phyloP scores from a whole-genome alignment of 2,888 invertebrate species.

The Linyphia triangularis region DNA sequence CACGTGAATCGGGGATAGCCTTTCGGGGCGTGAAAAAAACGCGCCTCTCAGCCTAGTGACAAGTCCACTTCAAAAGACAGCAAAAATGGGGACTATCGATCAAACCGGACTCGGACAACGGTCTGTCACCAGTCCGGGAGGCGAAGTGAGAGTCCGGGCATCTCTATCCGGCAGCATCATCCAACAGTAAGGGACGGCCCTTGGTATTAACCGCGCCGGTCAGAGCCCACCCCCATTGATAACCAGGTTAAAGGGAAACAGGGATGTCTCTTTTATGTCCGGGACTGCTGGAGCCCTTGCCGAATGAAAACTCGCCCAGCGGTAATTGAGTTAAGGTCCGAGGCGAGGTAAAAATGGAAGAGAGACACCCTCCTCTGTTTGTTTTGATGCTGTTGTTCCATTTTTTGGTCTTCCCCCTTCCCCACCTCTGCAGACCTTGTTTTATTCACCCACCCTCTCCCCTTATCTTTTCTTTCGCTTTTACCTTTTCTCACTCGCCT shows the following conservation, averaged over 20 bases:
- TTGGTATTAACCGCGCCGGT: conserved; percentile 59
- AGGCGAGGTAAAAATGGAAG: conserved; percentile 73
- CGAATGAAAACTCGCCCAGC: conserved; percentile 74
- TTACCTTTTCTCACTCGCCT: conserved; percentile 37
- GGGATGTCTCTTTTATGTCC: conserved; percentile 51
- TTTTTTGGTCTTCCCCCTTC: neutral
- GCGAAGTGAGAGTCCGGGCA: conserved; percentile 18
- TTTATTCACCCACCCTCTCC: neutral
- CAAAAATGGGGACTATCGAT: neutral
- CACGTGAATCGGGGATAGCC: no score
- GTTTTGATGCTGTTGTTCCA: conserved; percentile 28
- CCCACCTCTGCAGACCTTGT: neutral
- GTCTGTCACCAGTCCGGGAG: neutral
- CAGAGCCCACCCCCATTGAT: conserved; percentile 63
- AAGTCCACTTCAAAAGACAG: neutral
- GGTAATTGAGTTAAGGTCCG: conserved; percentile 76
- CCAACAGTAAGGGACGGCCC: conserved; percentile 1
- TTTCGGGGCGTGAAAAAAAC: no score
- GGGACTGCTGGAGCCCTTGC: conserved; percentile 28
- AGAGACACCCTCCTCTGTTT: conserved; percentile 46
- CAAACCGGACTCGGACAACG: neutral
- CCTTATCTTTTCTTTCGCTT: conserved; percentile 7
- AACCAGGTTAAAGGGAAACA: conserved; percentile 68
- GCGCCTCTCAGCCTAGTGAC: neutral
- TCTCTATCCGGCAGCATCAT: neutral